A percentile compares a stretch with the other conserved stretches of the same genome.
phyloP scores from a whole-genome alignment of 2,113 vertebrate genomes.

The Plotosus lineatus region DNA sequence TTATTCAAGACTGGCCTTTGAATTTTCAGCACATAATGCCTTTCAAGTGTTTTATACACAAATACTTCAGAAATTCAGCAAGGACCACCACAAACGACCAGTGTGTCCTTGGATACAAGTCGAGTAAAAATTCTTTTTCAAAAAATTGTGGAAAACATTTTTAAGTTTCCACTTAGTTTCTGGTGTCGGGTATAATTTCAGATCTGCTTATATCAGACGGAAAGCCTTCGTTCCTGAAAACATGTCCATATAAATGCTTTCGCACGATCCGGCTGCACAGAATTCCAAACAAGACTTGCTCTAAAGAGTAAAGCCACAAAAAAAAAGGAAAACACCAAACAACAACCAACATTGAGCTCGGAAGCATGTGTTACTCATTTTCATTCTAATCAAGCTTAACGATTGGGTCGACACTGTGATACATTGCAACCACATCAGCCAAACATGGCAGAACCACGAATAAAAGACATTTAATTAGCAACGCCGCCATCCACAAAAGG shows the following conservation, averaged over 20 bases:
- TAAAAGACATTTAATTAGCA: slow-evolving; percentile 31
- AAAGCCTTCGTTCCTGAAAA: slow-evolving; percentile 1
- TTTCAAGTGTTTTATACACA: slow-evolving; percentile 19
- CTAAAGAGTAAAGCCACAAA: slow-evolving; percentile 8
- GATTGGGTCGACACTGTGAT: slow-evolving; percentile 30
- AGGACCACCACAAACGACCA: neutral
- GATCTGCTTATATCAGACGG: slow-evolving; percentile 15
- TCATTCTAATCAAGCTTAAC: slow-evolving; percentile 35
- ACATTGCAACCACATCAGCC: slow-evolving; percentile 11
- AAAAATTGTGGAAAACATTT: slow-evolving; percentile 4
- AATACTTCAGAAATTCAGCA: slow-evolving; percentile 11
- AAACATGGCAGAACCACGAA: neutral
- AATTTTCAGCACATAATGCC: neutral
- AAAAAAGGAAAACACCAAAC: neutral
- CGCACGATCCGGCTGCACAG: neutral
- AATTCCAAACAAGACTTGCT: slow-evolving; percentile 10
- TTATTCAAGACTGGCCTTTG: neutral
- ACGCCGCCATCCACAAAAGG: slow-evolving; percentile 36
- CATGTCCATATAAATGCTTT: slow-evolving; percentile 8
- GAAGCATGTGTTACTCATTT: slow-evolving; percentile 26
- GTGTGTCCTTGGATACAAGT: neutral
- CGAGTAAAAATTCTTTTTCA: neutral
- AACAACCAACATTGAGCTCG: neutral
- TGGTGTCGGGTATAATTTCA: slow-evolving; percentile 18
- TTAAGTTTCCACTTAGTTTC: neutral